Evolutionary conservation across 2,888 invertebrate species (phyloP).

Genomic region (Phania funesta): DNA sequence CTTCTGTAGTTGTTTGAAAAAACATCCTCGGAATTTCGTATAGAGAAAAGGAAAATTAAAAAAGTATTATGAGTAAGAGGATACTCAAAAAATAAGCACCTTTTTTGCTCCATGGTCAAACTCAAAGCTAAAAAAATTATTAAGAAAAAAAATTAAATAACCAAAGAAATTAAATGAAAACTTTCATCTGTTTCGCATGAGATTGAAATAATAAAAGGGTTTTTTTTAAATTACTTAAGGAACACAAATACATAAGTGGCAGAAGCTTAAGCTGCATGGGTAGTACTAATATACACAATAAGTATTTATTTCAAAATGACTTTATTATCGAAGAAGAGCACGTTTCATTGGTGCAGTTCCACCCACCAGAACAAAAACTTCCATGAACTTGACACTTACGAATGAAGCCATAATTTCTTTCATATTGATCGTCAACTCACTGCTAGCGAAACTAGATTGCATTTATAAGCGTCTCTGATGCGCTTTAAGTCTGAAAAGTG

Average conservation of each 20-base stretch:
- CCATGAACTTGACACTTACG: no score
- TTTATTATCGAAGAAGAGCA: no score
- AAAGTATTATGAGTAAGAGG: constrained; percentile 47
- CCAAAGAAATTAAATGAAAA: background rate
- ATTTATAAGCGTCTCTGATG: no score
- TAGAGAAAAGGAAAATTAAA: constrained; percentile 4
- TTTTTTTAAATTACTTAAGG: background rate
- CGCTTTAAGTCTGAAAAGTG: no score
- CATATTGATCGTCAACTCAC: no score
- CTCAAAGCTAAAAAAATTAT: background rate
- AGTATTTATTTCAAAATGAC: no score
- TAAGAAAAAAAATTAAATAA: background rate
- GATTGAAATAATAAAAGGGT: constrained; percentile 5
- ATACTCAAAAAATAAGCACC: constrained; percentile 43
- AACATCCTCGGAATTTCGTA: background rate
- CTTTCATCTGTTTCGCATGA: background rate
- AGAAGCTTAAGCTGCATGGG: no score
- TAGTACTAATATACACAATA: no score
- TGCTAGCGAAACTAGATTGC: no score
- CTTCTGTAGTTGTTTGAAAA: background rate
- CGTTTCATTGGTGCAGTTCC: no score
- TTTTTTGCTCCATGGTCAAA: background rate
- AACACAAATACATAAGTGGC: background rate
- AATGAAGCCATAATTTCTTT: no score
- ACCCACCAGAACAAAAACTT: no score